These are phyloP conservation scores for Scortum barcoo DNA, from an alignment of 2,113 vertebrate genomes.

Conservation along the genomic window DNA sequence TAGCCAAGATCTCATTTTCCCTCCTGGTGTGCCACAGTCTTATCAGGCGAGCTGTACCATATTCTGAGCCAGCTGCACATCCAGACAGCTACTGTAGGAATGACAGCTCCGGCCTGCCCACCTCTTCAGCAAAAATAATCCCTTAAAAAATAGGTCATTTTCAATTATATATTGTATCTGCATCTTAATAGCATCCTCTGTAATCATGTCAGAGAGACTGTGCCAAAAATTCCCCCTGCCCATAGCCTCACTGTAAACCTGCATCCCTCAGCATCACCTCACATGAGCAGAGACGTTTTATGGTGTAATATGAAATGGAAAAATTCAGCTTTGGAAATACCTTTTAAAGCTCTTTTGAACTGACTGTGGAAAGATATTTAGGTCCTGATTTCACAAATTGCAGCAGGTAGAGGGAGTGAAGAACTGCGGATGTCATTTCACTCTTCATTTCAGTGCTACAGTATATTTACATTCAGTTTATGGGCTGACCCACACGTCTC, in stretches of 20 bases:
- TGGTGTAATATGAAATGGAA: constrained; percentile 7
- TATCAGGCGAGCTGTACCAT: constrained; percentile 19
- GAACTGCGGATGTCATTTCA: neutral
- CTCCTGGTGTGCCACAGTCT: constrained; percentile 20
- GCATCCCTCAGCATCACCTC: neutral
- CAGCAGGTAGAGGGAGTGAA: neutral
- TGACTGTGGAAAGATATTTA: constrained; percentile 4
- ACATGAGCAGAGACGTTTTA: neutral
- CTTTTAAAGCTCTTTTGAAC: neutral
- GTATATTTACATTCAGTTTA: neutral
- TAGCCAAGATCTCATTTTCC: constrained; percentile 49
- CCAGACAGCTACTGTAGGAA: constrained; percentile 42
- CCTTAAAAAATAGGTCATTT: constrained; percentile 53
- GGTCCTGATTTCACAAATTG: constrained; percentile 14
- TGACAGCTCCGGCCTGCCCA: constrained; percentile 17
- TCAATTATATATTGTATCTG: constrained; percentile 42
- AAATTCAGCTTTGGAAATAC: constrained; percentile 2
- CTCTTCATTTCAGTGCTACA: neutral
- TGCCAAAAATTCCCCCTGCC: constrained; percentile 1
- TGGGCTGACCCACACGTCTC: neutral
- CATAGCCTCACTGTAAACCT: neutral
- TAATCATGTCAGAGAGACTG: constrained; percentile 36
- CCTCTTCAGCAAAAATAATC: constrained; percentile 34
- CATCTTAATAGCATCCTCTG: constrained; percentile 24
- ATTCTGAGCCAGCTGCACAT: constrained; percentile 15